These are phyloP conservation scores for Saturnia japonica DNA, from an alignment of 2,888 invertebrate genomes.

Conservation along the genomic window DNA sequence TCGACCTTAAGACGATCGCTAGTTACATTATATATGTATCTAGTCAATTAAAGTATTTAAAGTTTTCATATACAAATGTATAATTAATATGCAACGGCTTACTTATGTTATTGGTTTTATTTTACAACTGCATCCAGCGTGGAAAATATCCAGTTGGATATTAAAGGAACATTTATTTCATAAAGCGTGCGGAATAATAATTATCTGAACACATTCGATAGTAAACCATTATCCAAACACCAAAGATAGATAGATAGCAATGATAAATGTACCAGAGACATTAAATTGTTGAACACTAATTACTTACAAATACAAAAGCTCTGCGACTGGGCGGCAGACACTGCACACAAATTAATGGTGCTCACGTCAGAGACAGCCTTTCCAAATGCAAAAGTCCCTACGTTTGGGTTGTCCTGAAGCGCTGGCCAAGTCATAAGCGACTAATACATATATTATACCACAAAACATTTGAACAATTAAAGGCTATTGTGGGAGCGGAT, in stretches of 20 bases:
- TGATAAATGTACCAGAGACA: slow-evolving; percentile 7
- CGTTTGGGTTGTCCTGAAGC: slow-evolving; percentile 33
- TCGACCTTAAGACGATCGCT: too few species aligned
- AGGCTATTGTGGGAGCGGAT: too few species aligned
- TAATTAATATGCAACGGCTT: too few species aligned
- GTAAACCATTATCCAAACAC: not conserved
- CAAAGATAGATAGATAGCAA: not conserved
- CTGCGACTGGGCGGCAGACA: slow-evolving; percentile 40
- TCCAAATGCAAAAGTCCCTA: slow-evolving; percentile 50
- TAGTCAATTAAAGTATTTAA: too few species aligned
- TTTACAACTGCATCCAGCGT: too few species aligned
- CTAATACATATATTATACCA: not conserved
- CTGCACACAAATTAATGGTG: slow-evolving; percentile 64
- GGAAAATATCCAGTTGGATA: too few species aligned
- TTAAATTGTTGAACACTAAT: slow-evolving; percentile 13
- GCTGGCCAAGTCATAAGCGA: slow-evolving; percentile 25
- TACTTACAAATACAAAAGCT: slow-evolving; percentile 29
- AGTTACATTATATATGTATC: too few species aligned
- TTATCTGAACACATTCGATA: not conserved
- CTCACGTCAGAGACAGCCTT: slow-evolving; percentile 53
- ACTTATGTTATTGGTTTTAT: too few species aligned
- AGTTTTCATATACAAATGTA: too few species aligned
- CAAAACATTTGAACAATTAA: too few species aligned
- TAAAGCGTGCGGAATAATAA: not conserved
- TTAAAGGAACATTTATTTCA: not conserved